Evolutionary conservation across 2,113 vertebrate species (phyloP).

Genomic region (Meles meles): DNA sequence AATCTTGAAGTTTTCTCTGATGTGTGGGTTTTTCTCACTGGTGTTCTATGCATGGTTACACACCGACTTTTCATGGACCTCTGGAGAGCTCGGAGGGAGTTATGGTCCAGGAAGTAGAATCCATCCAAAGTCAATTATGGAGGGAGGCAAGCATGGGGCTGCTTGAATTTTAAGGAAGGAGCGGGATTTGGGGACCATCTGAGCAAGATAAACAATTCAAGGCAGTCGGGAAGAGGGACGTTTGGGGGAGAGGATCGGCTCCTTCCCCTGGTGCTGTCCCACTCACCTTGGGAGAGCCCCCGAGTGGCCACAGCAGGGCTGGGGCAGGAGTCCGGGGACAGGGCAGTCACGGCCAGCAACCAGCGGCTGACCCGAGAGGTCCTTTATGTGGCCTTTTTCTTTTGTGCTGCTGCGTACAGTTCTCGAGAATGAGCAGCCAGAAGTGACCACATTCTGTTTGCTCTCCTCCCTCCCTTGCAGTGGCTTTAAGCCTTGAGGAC

Average conservation of each 20-base stretch:
- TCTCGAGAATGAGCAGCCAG: neutral
- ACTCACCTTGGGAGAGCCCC: rapidly evolving
- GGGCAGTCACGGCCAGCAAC: neutral
- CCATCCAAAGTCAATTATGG: neutral
- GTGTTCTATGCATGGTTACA: neutral
- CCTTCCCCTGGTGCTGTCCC: neutral
- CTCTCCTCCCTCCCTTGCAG: neutral
- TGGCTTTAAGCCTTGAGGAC: neutral
- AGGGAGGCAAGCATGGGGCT: no score
- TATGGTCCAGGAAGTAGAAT: neutral
- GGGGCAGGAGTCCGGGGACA: neutral
- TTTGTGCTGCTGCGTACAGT: neutral
- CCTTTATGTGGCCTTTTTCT: neutral
- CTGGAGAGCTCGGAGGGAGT: neutral
- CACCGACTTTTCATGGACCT: neutral
- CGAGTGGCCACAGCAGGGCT: rapidly evolving
- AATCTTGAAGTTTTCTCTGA: neutral
- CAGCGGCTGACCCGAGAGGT: rapidly evolving
- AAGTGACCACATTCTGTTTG: neutral
- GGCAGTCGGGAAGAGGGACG: neutral
- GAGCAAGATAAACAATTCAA: neutral
- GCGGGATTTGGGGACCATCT: neutral
- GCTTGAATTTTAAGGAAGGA: neutral
- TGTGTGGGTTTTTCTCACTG: neutral
- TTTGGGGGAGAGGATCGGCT: neutral